Evolutionary conservation across 2,888 invertebrate species (phyloP), one percentile per base, ranked within the genome.

Genomic region (Sarcophaga subvicina): DNA sequence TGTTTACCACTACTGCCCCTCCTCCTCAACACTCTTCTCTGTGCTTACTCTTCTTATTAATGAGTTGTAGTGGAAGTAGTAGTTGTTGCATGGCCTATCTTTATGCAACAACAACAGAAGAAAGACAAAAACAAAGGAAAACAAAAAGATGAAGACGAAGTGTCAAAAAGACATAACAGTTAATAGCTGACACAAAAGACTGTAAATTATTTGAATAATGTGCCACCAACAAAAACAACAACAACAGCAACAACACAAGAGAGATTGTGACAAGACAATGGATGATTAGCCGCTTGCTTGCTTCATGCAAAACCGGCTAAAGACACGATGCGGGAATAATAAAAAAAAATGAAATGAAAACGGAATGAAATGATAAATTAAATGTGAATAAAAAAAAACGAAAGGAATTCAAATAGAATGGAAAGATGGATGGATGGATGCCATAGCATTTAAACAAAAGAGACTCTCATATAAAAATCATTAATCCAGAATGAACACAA

Each of bases 111-210:
- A 14, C 49, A 49, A 54, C 54, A 54, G 10, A 54, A 17, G 14
- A 14, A 11, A 14, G 17, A 54, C 4, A 54, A 54, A 5, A 54
- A 54, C 54, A 54, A 17, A 12, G 54, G 17, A 69, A 78, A 63
- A 37, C 37, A 37, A 27, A 14, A 25, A 20, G 11, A 54, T 20
- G 10, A 10, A 75, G 60, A 76, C 69, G 77, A 87, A 87, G 87
- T 87, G 87, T 82, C 87, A 87, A 84, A 47, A 80, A 84, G 70
- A 84, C 81, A 84, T 82, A 87, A 87, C 84, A 84, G 84, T 87
- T 84, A 84, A 87, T 80, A 69, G 77, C 87, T 87, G 84, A 87
- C 84, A 84, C 87, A 87, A 84, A 87, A 84, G 81, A 76, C 72
- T 78, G 69, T 82, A 82, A 87, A 84, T 87, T 84, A 87, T 81